phyloP scores from a whole-genome alignment of 1,140 invertebrate genomes.

The Bombus waltoni region DNA sequence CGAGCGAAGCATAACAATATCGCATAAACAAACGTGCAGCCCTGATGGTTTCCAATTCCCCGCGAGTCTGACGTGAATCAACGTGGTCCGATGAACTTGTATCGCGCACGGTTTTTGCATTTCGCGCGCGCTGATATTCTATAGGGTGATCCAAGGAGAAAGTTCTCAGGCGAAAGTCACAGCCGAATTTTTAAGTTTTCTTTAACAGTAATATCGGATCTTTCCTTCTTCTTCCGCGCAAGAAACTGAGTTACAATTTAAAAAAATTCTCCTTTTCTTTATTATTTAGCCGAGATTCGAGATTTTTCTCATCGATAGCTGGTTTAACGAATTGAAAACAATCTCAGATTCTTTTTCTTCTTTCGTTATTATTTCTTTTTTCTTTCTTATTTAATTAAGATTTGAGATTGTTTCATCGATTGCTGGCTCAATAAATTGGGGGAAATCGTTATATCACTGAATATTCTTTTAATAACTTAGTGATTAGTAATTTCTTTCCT shows the following conservation, averaged over 20 bases:
- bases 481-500: neutral
- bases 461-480: neutral
- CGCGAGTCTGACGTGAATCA: constrained; percentile 68
- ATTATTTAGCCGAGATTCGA: too few species aligned
- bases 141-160: constrained; percentile 26
- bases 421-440: too few species aligned
- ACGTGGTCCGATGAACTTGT: constrained; percentile 43
- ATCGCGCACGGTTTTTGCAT: constrained; percentile 33
- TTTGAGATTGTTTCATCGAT: too few species aligned
- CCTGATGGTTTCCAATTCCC: constrained; percentile 70
- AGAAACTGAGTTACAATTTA: too few species aligned
- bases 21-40: constrained; percentile 60
- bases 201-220: neutral
- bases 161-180: constrained; percentile 1
- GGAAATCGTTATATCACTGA: neutral
- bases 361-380: neutral
- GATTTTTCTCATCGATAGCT: too few species aligned
- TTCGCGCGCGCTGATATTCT: constrained; percentile 9
- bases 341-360: neutral
- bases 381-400: neutral
- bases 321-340: neutral
- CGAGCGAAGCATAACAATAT: constrained; percentile 40
- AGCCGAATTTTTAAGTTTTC: neutral
- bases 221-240: neutral
- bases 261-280: too few species aligned